Percentiles rank a stretch among this genome's conserved stretches.
Conservation (phyloP, 2,797 vertebrate genomes). For the Erethizon dorsatum region DNA sequence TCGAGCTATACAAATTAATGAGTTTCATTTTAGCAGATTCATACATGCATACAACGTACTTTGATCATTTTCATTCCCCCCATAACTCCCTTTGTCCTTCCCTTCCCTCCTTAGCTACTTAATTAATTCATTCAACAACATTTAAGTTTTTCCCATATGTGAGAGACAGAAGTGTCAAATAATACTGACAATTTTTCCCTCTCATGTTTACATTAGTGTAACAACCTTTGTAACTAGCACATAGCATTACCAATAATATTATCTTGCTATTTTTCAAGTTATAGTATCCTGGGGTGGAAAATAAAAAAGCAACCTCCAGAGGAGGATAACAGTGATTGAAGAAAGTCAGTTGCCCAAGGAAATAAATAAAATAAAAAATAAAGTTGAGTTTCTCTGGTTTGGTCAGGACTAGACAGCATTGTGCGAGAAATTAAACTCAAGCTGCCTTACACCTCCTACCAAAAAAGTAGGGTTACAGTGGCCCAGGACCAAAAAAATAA, state of each 20-base stretch:
- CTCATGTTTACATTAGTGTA: conserved; percentile 23
- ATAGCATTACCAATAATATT: conserved; percentile 27
- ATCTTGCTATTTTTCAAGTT: conserved; percentile 55
- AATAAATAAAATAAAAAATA: conserved; percentile 69
- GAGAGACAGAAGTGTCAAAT: conserved; percentile 46
- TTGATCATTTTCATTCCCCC: background rate
- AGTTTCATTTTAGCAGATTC: background rate
- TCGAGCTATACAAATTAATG: background rate
- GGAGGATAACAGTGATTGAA: conserved; percentile 39
- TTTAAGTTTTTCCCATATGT: conserved; percentile 40
- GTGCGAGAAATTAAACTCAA: conserved; percentile 32
- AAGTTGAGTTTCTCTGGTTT: conserved; percentile 60
- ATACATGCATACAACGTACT: background rate
- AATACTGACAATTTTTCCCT: conserved; percentile 32
- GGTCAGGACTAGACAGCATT: conserved; percentile 43
- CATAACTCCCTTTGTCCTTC: background rate
- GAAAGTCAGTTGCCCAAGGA: conserved; percentile 1
- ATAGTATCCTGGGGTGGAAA: conserved; percentile 12
- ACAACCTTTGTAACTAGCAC: background rate
- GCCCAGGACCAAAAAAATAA: background rate
- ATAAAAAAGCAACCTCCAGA: conserved; percentile 40
- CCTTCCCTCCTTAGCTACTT: background rate
- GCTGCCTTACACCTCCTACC: conserved; percentile 3
- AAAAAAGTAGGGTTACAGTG: conserved; percentile 48
- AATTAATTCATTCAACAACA: conserved; percentile 49